A percentile compares a stretch with the other conserved stretches of the same genome.
Conservation (phyloP, 2,888 invertebrate species). For the Dynastes hyllus region DNA sequence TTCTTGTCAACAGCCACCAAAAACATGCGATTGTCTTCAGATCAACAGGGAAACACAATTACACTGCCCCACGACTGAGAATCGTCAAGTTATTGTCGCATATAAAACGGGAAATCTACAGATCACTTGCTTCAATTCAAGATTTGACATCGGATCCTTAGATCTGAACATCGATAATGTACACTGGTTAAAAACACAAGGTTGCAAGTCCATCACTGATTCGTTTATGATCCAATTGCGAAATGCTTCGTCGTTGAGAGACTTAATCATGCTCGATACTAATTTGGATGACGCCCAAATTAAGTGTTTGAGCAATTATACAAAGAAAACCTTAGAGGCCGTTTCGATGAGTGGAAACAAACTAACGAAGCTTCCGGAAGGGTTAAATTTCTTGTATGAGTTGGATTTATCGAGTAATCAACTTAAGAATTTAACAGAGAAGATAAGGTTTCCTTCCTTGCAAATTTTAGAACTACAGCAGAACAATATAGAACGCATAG, state of each 20-base stretch:
- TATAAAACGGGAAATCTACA: neutral
- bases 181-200: neutral
- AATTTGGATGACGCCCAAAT: neutral
- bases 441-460: slow-evolving; percentile 10
- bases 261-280: neutral
- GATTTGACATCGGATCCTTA: neutral
- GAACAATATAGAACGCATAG: slow-evolving; percentile 69
- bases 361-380: slow-evolving; percentile 16
- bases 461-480: slow-evolving; percentile 37
- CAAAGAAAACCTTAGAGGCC: neutral
- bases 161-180: neutral
- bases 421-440: slow-evolving; percentile 23
- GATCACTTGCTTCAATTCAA: neutral
- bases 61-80: neutral
- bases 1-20: too few relatives aligned
- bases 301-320: neutral
- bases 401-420: slow-evolving; percentile 48
- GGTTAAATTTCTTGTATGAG: neutral
- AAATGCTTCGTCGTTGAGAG: neutral
- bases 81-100: neutral
- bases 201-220: neutral
- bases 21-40: too few relatives aligned
- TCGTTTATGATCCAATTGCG: neutral
- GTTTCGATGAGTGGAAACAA: neutral
- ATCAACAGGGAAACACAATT: neutral